These are phyloP conservation scores for Drosophila mojavensis DNA, from an alignment of 1,140 invertebrate species.

Conservation along the genomic window DNA sequence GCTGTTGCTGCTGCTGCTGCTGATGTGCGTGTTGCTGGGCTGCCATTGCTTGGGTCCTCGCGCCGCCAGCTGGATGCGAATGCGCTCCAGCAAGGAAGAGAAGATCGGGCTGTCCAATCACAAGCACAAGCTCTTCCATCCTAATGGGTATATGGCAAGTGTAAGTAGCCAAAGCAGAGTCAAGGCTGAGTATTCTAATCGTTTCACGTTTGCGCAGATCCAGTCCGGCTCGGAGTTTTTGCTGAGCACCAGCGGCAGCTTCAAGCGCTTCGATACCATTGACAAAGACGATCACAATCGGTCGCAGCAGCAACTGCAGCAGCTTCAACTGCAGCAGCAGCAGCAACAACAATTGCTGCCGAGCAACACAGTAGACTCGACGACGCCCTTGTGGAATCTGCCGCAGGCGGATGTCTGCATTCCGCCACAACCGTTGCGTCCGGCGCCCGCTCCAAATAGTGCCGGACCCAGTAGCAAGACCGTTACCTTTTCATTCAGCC, in stretches of 20 bases:
- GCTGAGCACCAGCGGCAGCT: constrained; percentile 87
- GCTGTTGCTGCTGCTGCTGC: constrained; percentile 65
- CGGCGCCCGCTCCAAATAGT: constrained; percentile 78
- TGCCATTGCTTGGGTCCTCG: constrained; percentile 86
- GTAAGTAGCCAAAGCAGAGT: constrained; percentile 42
- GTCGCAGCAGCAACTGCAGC: constrained; percentile 42
- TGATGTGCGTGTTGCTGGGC: constrained; percentile 82
- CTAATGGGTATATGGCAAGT: constrained; percentile 88
- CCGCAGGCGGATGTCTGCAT: constrained; percentile 76
- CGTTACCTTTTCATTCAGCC: constrained; percentile 73
- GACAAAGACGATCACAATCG: constrained; percentile 83
- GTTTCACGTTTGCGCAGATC: constrained; percentile 84
- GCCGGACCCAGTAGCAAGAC: constrained; percentile 64
- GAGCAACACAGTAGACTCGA: constrained; percentile 65
- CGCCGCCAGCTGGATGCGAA: constrained; percentile 86
- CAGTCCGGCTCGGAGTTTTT: constrained; percentile 88
- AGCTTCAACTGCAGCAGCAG: constrained; percentile 15
- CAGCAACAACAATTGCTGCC: constrained; percentile 1
- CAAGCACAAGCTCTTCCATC: constrained; percentile 86
- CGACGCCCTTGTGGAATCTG: constrained; percentile 77
- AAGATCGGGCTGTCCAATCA: constrained; percentile 86
- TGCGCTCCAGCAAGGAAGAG: constrained; percentile 87
- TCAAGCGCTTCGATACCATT: constrained; percentile 88
- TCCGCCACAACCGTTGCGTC: constrained; percentile 84
- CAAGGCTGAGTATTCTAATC: background rate